Percentiles rank a stretch among this genome's conserved stretches.
Conservation (phyloP, 2,113 vertebrate genomes). For the Saguinus imperator region DNA sequence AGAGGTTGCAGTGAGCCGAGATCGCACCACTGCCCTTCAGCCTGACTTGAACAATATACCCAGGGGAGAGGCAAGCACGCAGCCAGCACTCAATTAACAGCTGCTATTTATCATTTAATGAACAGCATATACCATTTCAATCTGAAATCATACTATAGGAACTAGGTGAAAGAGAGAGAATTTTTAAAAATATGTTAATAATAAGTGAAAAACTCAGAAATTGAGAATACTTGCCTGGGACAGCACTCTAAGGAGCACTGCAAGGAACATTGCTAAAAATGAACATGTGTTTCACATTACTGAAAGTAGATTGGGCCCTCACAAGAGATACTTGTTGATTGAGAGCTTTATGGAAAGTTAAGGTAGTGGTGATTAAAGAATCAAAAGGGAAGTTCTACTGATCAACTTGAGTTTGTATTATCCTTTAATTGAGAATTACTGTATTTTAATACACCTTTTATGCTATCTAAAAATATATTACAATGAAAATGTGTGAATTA, state of each 20-base stretch:
- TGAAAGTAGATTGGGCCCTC: not conserved
- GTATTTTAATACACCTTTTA: not conserved
- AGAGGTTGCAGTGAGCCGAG: too few species aligned
- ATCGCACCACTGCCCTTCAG: too few species aligned
- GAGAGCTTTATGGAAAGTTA: not conserved
- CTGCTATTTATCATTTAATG: not conserved
- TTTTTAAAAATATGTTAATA: not conserved
- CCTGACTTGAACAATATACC: too few species aligned
- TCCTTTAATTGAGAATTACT: not conserved
- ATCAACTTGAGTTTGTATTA: not conserved
- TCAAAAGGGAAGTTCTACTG: not conserved
- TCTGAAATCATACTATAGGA: not conserved
- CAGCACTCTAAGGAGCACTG: not conserved
- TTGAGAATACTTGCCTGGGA: not conserved
- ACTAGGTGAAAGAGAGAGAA: not conserved
- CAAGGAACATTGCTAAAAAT: not conserved
- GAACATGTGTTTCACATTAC: fast-evolving
- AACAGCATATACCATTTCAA: not conserved
- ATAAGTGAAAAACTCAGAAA: not conserved
- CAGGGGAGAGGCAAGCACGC: too few species aligned
- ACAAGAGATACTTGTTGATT: not conserved
- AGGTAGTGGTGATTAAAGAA: not conserved
- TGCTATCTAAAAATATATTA: not conserved
- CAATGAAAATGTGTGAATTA: not conserved
- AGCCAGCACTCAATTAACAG: not conserved